Evolutionary conservation across 2,888 invertebrate species (phyloP).

Genomic region (Dinocampus coccinellae): DNA sequence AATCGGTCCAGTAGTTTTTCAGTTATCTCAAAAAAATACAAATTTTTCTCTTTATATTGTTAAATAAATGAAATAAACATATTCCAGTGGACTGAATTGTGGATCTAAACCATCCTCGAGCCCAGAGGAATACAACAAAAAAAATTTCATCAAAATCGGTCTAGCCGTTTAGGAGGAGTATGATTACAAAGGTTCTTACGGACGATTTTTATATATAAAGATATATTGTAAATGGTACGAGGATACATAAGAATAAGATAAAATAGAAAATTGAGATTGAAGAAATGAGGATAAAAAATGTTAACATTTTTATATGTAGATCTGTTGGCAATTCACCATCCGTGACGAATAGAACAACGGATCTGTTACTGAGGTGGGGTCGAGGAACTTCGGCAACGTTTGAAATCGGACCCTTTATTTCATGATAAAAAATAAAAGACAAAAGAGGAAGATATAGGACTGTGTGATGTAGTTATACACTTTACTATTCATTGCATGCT

Average conservation of each 20-base stretch:
- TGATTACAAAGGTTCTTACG: no score
- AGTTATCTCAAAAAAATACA: no score
- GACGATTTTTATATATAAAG: no score
- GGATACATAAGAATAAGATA: neutral
- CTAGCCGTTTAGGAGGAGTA: no score
- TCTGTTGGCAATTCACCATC: constrained; percentile 7
- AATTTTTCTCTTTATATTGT: no score
- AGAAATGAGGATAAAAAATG: neutral
- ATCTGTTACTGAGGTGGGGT: constrained; percentile 21
- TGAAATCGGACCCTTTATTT: constrained; percentile 1
- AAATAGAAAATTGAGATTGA: neutral
- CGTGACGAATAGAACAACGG: constrained; percentile 25
- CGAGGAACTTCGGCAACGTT: constrained; percentile 14
- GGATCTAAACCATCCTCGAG: no score
- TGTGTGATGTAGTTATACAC: neutral
- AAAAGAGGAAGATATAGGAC: neutral
- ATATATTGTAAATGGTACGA: neutral
- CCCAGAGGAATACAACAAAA: no score
- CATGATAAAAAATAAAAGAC: neutral
- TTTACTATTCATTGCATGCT: neutral
- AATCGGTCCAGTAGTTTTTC: no score
- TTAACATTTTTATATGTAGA: neutral
- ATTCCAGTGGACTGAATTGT: no score
- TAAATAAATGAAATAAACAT: no score
- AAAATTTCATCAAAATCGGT: no score